These are phyloP conservation scores for Silurus glanis DNA, from an alignment of 2,113 vertebrate genomes.

Conservation along the genomic window DNA sequence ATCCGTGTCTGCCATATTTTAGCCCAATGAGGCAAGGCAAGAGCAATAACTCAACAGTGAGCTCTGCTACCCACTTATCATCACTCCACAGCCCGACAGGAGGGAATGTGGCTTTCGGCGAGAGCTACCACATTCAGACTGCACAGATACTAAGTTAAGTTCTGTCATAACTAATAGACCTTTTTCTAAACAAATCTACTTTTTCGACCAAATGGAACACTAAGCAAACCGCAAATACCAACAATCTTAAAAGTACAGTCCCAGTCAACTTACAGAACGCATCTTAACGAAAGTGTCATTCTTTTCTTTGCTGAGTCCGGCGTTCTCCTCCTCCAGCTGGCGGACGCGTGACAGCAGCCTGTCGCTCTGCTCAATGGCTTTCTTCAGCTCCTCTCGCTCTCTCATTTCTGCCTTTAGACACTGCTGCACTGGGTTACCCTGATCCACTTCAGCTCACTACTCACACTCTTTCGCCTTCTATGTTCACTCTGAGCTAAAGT, in stretches of 20 bases:
- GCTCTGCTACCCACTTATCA: conserved; percentile 10
- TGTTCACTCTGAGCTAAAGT: conserved; percentile 44
- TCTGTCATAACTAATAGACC: background rate
- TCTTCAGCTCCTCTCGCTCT: conserved; percentile 73
- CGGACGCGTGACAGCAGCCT: conserved; percentile 61
- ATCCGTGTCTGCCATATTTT: conserved; percentile 24
- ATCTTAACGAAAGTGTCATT: conserved; percentile 62
- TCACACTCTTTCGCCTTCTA: conserved; percentile 50
- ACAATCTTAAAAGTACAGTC: background rate
- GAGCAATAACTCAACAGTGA: conserved; percentile 23
- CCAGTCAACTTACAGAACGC: conserved; percentile 65
- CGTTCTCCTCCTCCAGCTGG: conserved; percentile 68
- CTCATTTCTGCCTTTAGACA: conserved; percentile 63
- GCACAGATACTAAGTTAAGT: background rate
- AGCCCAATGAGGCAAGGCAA: conserved; percentile 24
- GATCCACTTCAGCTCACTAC: conserved; percentile 48
- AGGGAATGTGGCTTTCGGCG: background rate
- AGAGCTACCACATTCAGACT: background rate
- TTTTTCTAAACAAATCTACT: conserved; percentile 13
- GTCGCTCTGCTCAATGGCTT: conserved; percentile 67
- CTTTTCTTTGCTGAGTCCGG: conserved; percentile 61
- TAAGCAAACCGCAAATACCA: conserved; percentile 11
- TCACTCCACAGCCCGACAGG: background rate
- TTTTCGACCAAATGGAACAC: background rate
- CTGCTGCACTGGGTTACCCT: conserved; percentile 59